These are phyloP conservation scores for Epicauta chinensis DNA, from an alignment of 1,140 invertebrate species.

Conservation along the genomic window DNA sequence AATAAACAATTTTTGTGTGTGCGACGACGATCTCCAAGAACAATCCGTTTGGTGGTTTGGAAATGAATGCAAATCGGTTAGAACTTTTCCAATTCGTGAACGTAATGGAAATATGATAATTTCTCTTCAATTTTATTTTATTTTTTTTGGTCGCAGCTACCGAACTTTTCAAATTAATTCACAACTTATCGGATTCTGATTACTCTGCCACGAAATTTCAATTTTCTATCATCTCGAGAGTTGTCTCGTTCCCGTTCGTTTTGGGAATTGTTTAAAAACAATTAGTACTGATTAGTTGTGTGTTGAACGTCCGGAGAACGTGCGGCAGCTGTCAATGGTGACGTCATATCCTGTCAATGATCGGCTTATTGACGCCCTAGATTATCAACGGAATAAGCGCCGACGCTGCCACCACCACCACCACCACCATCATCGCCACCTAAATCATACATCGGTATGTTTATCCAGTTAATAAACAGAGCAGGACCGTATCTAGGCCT, in stretches of 20 bases:
- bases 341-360: conserved; percentile 34
- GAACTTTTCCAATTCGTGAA: conserved; percentile 5
- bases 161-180: conserved; percentile 11
- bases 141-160: no score
- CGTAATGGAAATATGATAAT: conserved; percentile 12
- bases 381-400: conserved; percentile 8
- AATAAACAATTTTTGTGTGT: no score
- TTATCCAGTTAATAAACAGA: conserved; percentile 20
- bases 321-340: conserved; percentile 33
- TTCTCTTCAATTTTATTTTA: neutral
- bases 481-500: no score
- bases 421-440: no score
- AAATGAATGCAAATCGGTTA: conserved; percentile 10
- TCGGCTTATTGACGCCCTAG: conserved; percentile 28
- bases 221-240: neutral
- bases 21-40: no score
- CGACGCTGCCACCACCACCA: neutral
- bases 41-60: no score
- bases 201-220: conserved; percentile 5
- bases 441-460: conserved; percentile 14
- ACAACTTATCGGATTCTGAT: conserved; percentile 15
- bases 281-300: neutral
- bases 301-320: neutral
- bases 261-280: no score
- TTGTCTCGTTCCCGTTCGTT: no score